Conservation (phyloP, 2,113 vertebrate species). For the Serinus canaria region DNA sequence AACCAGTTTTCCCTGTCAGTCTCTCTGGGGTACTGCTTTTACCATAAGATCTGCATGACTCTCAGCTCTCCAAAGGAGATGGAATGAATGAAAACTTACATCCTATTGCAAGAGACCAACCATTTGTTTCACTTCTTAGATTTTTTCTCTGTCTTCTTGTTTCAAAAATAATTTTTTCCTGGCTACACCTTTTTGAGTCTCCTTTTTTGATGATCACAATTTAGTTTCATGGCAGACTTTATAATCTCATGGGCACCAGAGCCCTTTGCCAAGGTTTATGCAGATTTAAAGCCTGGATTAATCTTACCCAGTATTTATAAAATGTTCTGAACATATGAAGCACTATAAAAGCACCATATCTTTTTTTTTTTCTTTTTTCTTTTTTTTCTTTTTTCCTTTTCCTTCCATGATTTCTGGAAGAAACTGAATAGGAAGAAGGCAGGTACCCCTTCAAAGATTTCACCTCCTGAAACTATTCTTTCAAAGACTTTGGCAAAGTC, state of each 20-base stretch:
- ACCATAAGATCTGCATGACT: not conserved
- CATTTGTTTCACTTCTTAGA: not conserved
- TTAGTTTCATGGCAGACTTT: conserved; percentile 2
- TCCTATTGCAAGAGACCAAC: not conserved
- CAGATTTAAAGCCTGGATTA: conserved; percentile 58
- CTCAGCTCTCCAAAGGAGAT: not conserved
- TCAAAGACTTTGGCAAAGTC: not conserved
- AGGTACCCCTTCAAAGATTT: conserved; percentile 30
- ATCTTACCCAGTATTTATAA: not conserved
- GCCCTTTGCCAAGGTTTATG: conserved; percentile 45
- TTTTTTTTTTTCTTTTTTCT: not conserved
- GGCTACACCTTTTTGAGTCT: not conserved
- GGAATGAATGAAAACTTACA: not conserved
- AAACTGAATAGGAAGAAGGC: not conserved
- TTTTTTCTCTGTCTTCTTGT: not conserved
- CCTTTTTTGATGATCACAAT: not conserved
- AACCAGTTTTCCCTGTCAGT: not conserved
- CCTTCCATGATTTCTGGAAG: not conserved
- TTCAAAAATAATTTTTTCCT: not conserved
- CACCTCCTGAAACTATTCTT: not conserved
- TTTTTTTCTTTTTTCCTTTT: not conserved
- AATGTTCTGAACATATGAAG: conserved; percentile 10
- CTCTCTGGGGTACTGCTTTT: not conserved
- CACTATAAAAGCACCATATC: not conserved
- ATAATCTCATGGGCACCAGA: conserved; percentile 35